Base-by-base conservation (phyloP, 1,140 invertebrate species). In the Penaeus chinensis region DNA sequence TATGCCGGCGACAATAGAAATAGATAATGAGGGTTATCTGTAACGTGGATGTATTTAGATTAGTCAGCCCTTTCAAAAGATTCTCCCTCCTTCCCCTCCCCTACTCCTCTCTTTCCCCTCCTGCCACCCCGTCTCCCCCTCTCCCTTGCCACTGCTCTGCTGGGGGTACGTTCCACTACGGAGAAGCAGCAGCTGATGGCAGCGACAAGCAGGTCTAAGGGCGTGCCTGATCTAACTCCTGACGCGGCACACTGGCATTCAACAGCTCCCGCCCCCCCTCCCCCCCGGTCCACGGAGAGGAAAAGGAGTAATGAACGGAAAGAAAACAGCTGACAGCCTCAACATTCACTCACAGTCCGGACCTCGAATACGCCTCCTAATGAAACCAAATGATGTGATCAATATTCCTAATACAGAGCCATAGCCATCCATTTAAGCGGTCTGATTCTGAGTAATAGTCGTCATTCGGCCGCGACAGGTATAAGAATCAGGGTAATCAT, bases 371-470 rank as follows among this genome's bases (percentile, higher is more conserved):
- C 85, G 85, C 24, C 37, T 81, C 85, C 85, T 87, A 87, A 87
- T 87, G 85, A 87, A 82, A 87, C 79, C 85, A 87, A 87, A 87
- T 82, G 85, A 82, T 87, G 85, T 76, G 85, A 87, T 87, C 85
- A 87, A 87, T 87, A 87, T 87, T 87, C 85, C 85, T 87, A 87
- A 87, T 87, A 87, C 85, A 87, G 69, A 87, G 79, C 85, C 85
- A 82, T 87, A 82, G 85, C 79, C 85, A 87, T 87, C 85, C 85
- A 87, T 87, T 87, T 87, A 82, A 87, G 71, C 85, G 69, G 80
- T 80, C 85, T 87, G 85, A 87, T 87, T 82, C 85, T 87, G 85
- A 87, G 85, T 87, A 87, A 87, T 82, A 82, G 80, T 37, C 85
- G 69, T 87, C 85, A 87, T 87, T 87, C 79, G 85, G 80, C 16